A percentile compares a stretch with the other conserved stretches of the same genome.
These are phyloP conservation scores for Xenentodon cancila DNA, from an alignment of 2,797 vertebrate genomes.

Conservation along the genomic window DNA sequence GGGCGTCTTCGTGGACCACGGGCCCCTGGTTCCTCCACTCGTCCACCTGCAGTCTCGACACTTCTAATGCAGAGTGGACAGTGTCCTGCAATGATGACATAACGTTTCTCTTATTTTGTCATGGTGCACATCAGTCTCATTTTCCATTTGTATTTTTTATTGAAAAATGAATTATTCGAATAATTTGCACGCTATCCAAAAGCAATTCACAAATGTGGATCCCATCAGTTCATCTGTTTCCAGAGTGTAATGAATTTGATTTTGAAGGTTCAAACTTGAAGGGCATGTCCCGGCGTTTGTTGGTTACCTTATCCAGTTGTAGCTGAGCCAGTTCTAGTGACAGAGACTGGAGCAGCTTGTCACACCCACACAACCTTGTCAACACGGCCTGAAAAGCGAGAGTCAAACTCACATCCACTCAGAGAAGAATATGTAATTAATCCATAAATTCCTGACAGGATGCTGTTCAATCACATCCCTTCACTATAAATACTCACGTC, in stretches of 20 bases:
- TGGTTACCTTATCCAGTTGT: conserved; percentile 87
- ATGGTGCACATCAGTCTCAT: not conserved
- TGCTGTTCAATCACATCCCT: not conserved
- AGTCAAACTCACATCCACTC: conserved; percentile 9
- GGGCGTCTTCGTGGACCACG: conserved; percentile 73
- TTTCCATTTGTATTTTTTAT: not conserved
- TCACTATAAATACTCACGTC: conserved; percentile 73
- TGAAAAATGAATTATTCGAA: no score
- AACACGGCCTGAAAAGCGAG: conserved; percentile 82
- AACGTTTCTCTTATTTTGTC: not conserved
- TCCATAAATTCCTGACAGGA: not conserved
- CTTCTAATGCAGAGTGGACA: conserved; percentile 87
- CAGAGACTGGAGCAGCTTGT: conserved; percentile 87
- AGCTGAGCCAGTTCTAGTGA: conserved; percentile 85
- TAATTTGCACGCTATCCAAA: no score
- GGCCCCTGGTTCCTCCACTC: conserved; percentile 78
- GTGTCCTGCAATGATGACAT: conserved; percentile 77
- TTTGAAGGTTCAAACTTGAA: no score
- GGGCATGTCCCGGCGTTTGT: no score
- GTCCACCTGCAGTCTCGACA: conserved; percentile 85
- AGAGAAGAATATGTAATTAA: not conserved
- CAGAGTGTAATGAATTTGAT: no score
- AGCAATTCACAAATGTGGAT: no score
- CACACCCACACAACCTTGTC: conserved; percentile 91
- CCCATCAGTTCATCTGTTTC: no score